Conservation (phyloP, 2,797 vertebrate species). For the Otolemur crassicaudatus region DNA sequence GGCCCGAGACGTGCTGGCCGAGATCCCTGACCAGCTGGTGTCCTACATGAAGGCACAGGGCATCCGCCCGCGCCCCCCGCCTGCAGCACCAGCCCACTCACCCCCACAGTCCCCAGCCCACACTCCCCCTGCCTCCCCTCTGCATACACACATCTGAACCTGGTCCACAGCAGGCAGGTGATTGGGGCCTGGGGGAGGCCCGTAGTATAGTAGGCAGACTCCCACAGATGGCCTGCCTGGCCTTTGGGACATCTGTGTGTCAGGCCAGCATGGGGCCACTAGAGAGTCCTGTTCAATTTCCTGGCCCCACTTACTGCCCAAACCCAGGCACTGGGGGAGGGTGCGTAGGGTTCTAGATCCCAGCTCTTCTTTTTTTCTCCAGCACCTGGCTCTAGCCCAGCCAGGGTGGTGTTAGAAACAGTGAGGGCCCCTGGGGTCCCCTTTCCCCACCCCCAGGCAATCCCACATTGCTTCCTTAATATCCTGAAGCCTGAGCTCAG, state of each 20-base stretch:
- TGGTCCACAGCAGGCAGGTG: rapidly evolving
- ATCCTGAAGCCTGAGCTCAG: not conserved
- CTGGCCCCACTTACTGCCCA: not conserved
- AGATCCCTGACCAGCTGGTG: conserved; percentile 98
- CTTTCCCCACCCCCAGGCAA: not conserved
- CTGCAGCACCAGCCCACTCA: conserved; percentile 89
- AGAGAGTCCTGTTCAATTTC: not conserved
- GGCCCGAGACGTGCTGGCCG: conserved; percentile 97
- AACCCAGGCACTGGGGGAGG: not conserved
- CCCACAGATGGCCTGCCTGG: rapidly evolving
- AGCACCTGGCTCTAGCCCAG: not conserved
- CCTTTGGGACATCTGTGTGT: not conserved
- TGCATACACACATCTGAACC: conserved; percentile 93
- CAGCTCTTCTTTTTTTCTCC: not conserved
- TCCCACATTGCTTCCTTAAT: rapidly evolving
- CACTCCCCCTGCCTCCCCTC: conserved; percentile 89
- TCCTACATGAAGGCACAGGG: conserved; percentile 98
- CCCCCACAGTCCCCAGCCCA: conserved; percentile 87
- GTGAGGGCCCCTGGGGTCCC: not conserved
- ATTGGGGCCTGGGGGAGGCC: not conserved
- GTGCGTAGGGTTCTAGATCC: not conserved
- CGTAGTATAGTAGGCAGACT: not conserved
- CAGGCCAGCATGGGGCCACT: not conserved
- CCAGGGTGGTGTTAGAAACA: not conserved
- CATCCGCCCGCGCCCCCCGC: conserved; percentile 94